Percentiles rank a stretch among this genome's conserved stretches.
These are phyloP conservation scores for Periophthalmus modestus DNA, from an alignment of 2,113 vertebrate species.

Conservation along the genomic window DNA sequence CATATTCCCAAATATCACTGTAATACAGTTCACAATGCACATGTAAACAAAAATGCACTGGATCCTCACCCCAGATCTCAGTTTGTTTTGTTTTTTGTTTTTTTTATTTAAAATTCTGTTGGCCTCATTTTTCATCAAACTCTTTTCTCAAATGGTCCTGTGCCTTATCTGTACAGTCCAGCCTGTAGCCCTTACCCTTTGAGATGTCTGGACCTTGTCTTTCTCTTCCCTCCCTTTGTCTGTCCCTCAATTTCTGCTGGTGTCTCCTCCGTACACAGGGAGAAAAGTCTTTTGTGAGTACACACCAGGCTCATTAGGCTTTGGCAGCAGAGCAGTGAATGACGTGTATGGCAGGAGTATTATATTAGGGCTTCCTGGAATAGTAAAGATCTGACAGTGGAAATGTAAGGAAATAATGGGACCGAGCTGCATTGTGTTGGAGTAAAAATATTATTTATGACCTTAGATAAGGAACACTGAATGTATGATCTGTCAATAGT, in stretches of 20 bases:
- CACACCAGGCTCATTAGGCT: conserved; percentile 31
- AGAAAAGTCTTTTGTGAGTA: conserved; percentile 16
- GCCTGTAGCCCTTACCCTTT: conserved; percentile 48
- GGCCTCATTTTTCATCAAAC: conserved; percentile 57
- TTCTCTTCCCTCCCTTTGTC: conserved; percentile 28
- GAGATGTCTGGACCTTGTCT: conserved; percentile 41
- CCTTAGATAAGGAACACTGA: not conserved
- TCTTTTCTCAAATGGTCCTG: conserved; percentile 41
- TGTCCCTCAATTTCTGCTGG: conserved; percentile 8
- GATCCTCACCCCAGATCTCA: not conserved
- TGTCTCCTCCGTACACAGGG: conserved; percentile 26
- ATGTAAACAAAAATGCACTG: not conserved
- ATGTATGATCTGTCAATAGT: not conserved
- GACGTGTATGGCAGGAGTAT: conserved; percentile 6
- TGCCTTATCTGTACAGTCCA: conserved; percentile 69
- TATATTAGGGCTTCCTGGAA: not conserved
- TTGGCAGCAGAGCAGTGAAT: conserved; percentile 16
- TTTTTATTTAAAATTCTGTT: conserved; percentile 62
- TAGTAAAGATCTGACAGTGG: conserved; percentile 11
- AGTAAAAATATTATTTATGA: not conserved
- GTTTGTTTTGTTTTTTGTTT: conserved; percentile 12
- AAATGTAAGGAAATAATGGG: conserved; percentile 1
- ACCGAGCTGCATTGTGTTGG: not conserved
- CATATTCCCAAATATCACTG: not conserved
- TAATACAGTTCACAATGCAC: conserved; percentile 14